phyloP scores from a whole-genome alignment of 2,888 invertebrate genomes.

The Eupithecia dodoneata region DNA sequence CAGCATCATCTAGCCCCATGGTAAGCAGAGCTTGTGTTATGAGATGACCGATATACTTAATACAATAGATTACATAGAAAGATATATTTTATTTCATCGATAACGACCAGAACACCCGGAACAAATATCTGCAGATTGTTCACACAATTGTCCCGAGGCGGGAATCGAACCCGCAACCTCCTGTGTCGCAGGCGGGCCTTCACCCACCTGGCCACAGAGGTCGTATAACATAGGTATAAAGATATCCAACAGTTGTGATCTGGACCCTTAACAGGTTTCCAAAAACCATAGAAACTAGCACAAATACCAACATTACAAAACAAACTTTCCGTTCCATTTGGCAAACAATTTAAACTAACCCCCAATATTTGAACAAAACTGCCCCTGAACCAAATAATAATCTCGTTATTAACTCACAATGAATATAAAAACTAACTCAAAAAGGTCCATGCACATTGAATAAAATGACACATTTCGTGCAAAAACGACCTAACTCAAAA shows the following conservation, averaged over 20 bases:
- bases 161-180: no score
- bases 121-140: no score
- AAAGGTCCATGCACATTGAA: slow-evolving; percentile 58
- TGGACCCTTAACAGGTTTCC: background rate
- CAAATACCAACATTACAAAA: slow-evolving; percentile 28
- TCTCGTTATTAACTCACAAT: slow-evolving; percentile 73
- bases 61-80: no score
- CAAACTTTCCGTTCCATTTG: slow-evolving; percentile 60
- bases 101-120: no score
- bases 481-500: slow-evolving; percentile 41
- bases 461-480: slow-evolving; percentile 42
- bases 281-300: background rate
- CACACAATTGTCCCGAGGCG: no score
- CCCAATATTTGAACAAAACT: slow-evolving; percentile 72
- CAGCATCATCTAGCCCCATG: no score
- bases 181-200: no score
- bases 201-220: no score
- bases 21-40: no score
- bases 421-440: slow-evolving; percentile 72
- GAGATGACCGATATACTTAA: no score
- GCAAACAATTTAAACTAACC: slow-evolving; percentile 44
- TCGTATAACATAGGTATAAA: background rate
- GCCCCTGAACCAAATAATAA: slow-evolving; percentile 68
- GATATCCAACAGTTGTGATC: background rate
- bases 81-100: no score